A percentile compares a stretch with the other conserved stretches of the same genome.
Conservation (phyloP, 1,140 invertebrate species). For the Planococcus citri region DNA sequence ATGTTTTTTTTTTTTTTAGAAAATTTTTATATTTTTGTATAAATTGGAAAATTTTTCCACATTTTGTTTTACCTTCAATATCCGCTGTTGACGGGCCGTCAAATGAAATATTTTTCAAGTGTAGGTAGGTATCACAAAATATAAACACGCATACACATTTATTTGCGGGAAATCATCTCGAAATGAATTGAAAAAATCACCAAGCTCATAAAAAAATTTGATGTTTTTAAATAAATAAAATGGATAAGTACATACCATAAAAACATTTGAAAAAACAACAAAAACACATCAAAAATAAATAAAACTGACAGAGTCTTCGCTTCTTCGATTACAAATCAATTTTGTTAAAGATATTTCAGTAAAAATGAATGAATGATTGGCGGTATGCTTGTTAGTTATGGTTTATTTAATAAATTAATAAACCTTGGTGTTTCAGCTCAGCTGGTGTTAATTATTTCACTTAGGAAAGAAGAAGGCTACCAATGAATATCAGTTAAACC, state of each 20-base stretch:
- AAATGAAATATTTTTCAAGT: no score
- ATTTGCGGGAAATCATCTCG: no score
- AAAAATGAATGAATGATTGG: constrained; percentile 12
- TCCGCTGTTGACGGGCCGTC: no score
- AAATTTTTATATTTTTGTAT: no score
- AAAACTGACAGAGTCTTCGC: neutral
- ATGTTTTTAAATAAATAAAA: no score
- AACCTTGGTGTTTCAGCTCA: constrained; percentile 19
- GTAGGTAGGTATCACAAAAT: no score
- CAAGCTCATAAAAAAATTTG: no score
- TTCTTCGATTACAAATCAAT: neutral
- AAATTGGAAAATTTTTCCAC: no score
- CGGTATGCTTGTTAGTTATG: constrained; percentile 14
- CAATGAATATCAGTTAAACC: constrained; percentile 9
- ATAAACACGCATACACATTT: no score
- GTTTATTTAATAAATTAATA: constrained; percentile 19
- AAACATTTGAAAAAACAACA: neutral
- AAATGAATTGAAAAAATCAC: no score
- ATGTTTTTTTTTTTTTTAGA: no score
- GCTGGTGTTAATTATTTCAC: constrained; percentile 20
- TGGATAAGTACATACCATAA: neutral
- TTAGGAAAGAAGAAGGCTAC: constrained; percentile 12
- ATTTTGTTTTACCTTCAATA: no score
- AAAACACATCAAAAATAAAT: neutral
- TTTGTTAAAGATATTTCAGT: neutral